phyloP scores from a whole-genome alignment of 2,888 invertebrate species.

The Altica lythri region DNA sequence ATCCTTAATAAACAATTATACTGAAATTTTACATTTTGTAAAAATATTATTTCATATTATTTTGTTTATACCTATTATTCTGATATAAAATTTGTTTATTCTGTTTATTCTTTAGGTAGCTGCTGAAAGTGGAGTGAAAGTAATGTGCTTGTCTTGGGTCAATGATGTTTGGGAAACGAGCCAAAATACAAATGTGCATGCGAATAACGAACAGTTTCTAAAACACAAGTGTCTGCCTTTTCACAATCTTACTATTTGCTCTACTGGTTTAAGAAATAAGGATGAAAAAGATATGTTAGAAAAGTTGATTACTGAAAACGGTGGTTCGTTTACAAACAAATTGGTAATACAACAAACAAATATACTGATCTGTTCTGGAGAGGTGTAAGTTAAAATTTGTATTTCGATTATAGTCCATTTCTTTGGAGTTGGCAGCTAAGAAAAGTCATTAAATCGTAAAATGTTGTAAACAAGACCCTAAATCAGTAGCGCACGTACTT shows the following conservation, averaged over 20 bases:
- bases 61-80: too few relatives aligned
- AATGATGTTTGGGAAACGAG: slow-evolving; percentile 79
- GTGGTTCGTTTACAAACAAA: slow-evolving; percentile 62
- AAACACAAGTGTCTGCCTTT: slow-evolving; percentile 71
- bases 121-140: slow-evolving; percentile 66
- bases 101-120: slow-evolving; percentile 68
- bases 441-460: too few relatives aligned
- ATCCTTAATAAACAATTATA: too few relatives aligned
- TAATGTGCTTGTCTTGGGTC: slow-evolving; percentile 82
- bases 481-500: too few relatives aligned
- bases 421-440: too few relatives aligned
- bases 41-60: too few relatives aligned
- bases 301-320: slow-evolving; percentile 72
- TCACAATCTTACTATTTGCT: slow-evolving; percentile 75
- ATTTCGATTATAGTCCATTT: too few relatives aligned
- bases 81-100: too few relatives aligned
- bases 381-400: slow-evolving; percentile 54
- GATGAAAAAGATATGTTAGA: slow-evolving; percentile 68
- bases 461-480: too few relatives aligned
- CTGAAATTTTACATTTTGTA: too few relatives aligned
- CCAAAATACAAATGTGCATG: slow-evolving; percentile 64
- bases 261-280: slow-evolving; percentile 69
- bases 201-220: slow-evolving; percentile 67
- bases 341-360: too few relatives aligned
- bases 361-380: slow-evolving; percentile 61